Conservation (phyloP, 2,888 invertebrate genomes). For the Aethes cnicana region DNA sequence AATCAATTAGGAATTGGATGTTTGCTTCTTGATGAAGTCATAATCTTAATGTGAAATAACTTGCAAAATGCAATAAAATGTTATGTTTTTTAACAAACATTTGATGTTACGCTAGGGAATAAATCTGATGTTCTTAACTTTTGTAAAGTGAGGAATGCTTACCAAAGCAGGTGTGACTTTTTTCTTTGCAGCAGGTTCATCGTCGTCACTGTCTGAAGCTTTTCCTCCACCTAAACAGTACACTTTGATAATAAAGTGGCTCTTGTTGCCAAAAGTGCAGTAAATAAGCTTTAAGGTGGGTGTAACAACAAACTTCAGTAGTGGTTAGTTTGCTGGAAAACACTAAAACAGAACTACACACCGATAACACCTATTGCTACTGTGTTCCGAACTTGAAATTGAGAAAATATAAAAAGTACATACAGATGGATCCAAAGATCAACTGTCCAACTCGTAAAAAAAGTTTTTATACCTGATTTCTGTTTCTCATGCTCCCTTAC, state of each 20-base stretch:
- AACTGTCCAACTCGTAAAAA: constrained; percentile 50
- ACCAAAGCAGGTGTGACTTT: constrained; percentile 83
- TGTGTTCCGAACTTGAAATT: constrained; percentile 61
- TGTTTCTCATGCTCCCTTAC: constrained; percentile 96
- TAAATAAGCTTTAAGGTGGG: constrained; percentile 20
- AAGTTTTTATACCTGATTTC: constrained; percentile 84
- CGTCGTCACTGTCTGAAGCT: constrained; percentile 91
- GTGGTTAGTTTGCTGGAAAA: constrained; percentile 39
- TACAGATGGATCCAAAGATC: constrained; percentile 65
- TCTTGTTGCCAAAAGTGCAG: too few species aligned
- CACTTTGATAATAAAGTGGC: too few species aligned
- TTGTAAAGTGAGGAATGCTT: constrained; percentile 39
- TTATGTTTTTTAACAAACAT: too few species aligned
- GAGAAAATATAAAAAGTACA: constrained; percentile 63
- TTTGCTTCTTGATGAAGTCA: not conserved
- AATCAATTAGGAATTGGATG: too few species aligned
- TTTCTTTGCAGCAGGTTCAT: constrained; percentile 91
- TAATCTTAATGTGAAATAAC: too few species aligned
- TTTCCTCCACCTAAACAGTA: constrained; percentile 83
- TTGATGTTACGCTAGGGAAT: too few species aligned
- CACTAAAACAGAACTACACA: constrained; percentile 64
- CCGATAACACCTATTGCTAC: constrained; percentile 61
- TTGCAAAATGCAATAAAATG: too few species aligned
- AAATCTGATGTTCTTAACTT: too few species aligned
- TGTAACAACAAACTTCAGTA: constrained; percentile 24